Evolutionary conservation across 2,113 vertebrate species (phyloP).

Genomic region (Tympanuchus pallidicinctus): DNA sequence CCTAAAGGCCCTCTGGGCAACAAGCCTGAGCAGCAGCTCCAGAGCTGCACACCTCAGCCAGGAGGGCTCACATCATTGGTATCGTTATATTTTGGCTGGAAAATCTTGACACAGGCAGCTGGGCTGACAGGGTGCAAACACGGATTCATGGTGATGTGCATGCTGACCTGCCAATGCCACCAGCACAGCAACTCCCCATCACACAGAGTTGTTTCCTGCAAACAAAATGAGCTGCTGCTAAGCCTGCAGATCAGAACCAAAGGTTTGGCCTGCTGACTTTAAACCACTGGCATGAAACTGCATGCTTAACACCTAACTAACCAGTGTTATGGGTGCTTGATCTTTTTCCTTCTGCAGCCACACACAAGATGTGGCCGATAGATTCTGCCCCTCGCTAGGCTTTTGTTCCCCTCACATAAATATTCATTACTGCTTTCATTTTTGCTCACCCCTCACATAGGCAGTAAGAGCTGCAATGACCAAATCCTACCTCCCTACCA

Average conservation of each 20-base stretch:
- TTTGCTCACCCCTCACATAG: neutral
- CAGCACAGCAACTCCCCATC: constrained; percentile 3
- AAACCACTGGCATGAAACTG: neutral
- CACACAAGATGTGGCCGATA: neutral
- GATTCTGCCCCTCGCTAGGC: no score
- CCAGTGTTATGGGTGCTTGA: neutral
- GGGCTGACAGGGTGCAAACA: neutral
- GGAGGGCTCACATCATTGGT: neutral
- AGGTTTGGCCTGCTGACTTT: neutral
- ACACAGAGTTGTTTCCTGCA: neutral
- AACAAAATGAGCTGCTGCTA: neutral
- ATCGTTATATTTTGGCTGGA: neutral
- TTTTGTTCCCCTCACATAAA: neutral
- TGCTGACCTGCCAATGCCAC: neutral
- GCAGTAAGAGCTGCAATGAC: neutral
- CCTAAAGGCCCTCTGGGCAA: neutral
- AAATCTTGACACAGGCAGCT: neutral
- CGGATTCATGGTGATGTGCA: rapidly evolving
- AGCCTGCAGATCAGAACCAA: neutral
- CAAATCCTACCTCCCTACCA: neutral
- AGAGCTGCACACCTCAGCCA: neutral
- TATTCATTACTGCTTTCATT: neutral
- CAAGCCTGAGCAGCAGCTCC: neutral
- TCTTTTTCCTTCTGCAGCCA: neutral
- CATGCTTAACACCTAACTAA: neutral